Conservation (phyloP, 2,797 vertebrate species). For the Gadopsis marmoratus region DNA sequence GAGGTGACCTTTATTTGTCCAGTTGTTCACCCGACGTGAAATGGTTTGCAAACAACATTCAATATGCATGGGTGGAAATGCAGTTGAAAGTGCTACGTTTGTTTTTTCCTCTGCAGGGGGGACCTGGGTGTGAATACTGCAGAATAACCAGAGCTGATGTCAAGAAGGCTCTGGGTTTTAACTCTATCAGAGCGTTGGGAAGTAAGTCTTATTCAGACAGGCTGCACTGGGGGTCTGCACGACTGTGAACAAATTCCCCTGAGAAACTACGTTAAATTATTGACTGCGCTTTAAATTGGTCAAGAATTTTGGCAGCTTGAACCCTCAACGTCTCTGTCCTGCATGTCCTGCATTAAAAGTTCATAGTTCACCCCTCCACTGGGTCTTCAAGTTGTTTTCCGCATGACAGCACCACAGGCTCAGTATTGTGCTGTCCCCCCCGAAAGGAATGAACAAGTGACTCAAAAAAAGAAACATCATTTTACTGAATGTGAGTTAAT, state of each 20-base stretch:
- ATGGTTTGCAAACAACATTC: background rate
- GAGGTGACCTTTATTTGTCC: background rate
- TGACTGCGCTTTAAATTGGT: background rate
- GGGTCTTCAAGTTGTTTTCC: too few species aligned
- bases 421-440: too few species aligned
- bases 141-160: slow-evolving; percentile 77
- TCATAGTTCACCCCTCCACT: too few species aligned
- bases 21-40: background rate
- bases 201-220: slow-evolving; percentile 71
- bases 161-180: slow-evolving; percentile 65
- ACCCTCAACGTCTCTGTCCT: background rate
- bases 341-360: too few species aligned
- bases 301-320: background rate
- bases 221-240: background rate
- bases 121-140: slow-evolving; percentile 82
- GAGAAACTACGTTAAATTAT: background rate
- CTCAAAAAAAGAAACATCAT: too few species aligned
- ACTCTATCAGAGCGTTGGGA: slow-evolving; percentile 65
- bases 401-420: too few species aligned
- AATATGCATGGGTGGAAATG: background rate
- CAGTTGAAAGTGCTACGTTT: background rate
- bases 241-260: background rate
- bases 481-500: too few species aligned
- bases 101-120: slow-evolving; percentile 66
- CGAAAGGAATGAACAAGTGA: too few species aligned